Base-by-base conservation (phyloP, 1,140 invertebrate genomes). In the Melitaea cinxia region DNA sequence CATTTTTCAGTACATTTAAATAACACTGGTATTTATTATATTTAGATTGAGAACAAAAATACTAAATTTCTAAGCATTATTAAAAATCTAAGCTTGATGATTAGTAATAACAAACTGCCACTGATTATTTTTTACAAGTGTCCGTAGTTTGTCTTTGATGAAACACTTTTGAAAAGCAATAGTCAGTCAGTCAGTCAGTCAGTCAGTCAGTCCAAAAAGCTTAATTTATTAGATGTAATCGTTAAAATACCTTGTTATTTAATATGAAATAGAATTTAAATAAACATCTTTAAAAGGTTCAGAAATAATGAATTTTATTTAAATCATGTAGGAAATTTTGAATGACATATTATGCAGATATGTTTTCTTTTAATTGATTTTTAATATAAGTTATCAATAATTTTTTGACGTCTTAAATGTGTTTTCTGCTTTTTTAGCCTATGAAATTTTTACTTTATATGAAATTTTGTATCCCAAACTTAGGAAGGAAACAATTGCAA, bases 141-240 rank as follows among this genome's bases (percentile, higher is more conserved):
- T 19, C 19, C 23, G 10, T 23, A 23, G 3, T 47, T 47, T 23
- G 19, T 23, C 7, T 45, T 9, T 47, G 2, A 23, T 47, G 42
- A 47, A 47, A 47, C 42, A 17, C 10, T 23, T 12, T 14, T 17
- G 39, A 47, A 47, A 47, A 47, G 42, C 42, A 47, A 47, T 47
- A 47, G 42, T 23, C 19, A 47, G n/a, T n/a, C n/a, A n/a, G n/a
- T n/a, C n/a, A n/a, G n/a, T n/a, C n/a, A n/a, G n/a, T n/a, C n/a
- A n/a, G n/a, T n/a, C n/a, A n/a, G n/a, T n/a, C n/a, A n/a, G n/a
- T n/a, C 17, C 10, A 19, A 0, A 47, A 47, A 17, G 3, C 12
- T 23, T 23, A 12, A 17, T 33, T 33, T 33, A 33, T 47, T 47
- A 23, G 6, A 23, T 23, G n/a, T 21, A 47, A 33, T 33, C 2